phyloP scores from a whole-genome alignment of 2,888 invertebrate genomes.

The Microchrysa polita region DNA sequence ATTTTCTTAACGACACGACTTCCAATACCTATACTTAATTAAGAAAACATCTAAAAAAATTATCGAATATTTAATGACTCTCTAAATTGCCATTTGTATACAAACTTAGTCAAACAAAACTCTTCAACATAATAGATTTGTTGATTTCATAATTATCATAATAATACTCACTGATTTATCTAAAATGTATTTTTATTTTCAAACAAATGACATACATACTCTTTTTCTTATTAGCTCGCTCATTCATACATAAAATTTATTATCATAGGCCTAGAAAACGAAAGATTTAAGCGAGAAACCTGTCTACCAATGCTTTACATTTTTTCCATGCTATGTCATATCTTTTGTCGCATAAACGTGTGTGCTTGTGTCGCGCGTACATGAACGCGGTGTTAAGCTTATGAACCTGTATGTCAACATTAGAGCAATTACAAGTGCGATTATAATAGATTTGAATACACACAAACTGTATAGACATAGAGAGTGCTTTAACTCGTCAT shows the following conservation, averaged over 20 bases:
- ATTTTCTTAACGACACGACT: no score
- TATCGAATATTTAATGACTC: neutral
- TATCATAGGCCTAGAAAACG: neutral
- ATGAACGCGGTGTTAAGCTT: neutral
- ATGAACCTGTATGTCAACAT: constrained; percentile 1
- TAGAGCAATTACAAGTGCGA: neutral
- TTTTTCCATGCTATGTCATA: neutral
- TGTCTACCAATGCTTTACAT: neutral
- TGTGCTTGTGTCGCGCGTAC: no score
- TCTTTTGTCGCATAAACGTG: constrained; percentile 7
- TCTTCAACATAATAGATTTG: constrained; percentile 4
- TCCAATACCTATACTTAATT: neutral
- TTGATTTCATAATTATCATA: constrained; percentile 28
- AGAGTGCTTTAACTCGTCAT: neutral
- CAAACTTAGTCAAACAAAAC: constrained; percentile 18
- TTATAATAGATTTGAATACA: constrained; percentile 1
- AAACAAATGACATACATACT: no score
- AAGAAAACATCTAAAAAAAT: neutral
- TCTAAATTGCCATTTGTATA: neutral
- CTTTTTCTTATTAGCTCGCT: no score
- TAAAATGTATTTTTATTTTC: neutral
- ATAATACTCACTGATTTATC: constrained; percentile 18
- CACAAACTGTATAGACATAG: neutral
- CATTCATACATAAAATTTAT: neutral
- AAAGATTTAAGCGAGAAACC: constrained; percentile 35